Base-by-base conservation (phyloP, 1,140 invertebrate species). In the Cotesia glomerata region DNA sequence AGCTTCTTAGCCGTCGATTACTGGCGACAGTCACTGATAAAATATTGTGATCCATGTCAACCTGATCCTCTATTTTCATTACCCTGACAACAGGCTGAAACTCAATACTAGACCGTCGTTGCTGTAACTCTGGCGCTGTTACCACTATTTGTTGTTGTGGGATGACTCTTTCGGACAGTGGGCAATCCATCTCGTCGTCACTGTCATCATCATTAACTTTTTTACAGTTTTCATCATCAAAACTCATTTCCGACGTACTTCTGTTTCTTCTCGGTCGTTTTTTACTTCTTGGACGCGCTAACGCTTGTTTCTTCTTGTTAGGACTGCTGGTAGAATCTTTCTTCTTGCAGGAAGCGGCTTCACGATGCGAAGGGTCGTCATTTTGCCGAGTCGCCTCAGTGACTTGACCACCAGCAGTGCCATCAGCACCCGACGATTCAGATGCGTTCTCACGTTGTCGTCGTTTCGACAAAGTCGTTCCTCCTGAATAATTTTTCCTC, bases 31-130 rank as follows among this genome's bases (percentile, higher is more conserved):
- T 81, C 8, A 86, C 85, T 58, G 84, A 85, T 8, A 86, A 73
- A 77, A 86, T 82, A 78, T 80, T 81, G 59, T 83, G 82, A 72
- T 87, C 86, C 68, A 85, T 82, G 32, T 87, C 86, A 4, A 86
- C 84, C 56, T 83, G 82, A 32, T 86, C 84, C 9, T 87, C 86
- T 56, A 87, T 85, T 56, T 87, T 87, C 84, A 84, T 86, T 66
- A 86, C 84, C 36, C 85, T 82, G 26, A 87, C 85, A 16, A 87
- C 84, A 1, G 86, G 86, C 56, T 87, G 86, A 69, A 86, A 87
- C 11, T 87, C 86, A 2, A 87, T 87, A 35, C 84, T 86, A 3
- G 82, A 82, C 1, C 86, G 82, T 58, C 85, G 80, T 26, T 86
- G 81, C 49, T 84, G 79, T 4, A 86, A 67, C 7, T 85, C 83